Percentiles rank a stretch among this genome's conserved stretches.
Conservation (phyloP, 64 coral and sea anemone species). For the Porites lutea region DNA sequence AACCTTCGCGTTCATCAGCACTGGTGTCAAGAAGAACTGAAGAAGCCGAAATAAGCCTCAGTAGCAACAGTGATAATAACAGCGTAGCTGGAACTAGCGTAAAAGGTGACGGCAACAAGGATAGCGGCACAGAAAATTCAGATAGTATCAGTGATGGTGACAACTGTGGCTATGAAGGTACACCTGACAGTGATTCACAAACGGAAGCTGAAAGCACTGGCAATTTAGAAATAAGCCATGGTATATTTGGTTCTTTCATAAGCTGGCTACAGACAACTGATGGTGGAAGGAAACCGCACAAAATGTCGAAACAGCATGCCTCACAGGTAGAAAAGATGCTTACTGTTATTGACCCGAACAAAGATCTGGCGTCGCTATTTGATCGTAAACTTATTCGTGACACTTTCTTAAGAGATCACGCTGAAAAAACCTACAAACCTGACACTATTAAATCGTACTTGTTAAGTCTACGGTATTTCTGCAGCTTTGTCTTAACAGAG, state of each 20-base stretch:
- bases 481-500: background rate
- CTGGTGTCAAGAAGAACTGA: too few species aligned
- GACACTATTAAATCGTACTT: background rate
- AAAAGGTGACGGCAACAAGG: too few species aligned
- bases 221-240: background rate
- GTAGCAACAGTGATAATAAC: too few species aligned
- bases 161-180: background rate
- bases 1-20: background rate
- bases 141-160: background rate
- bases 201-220: background rate
- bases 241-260: background rate
- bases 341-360: background rate
- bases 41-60: too few species aligned
- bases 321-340: background rate
- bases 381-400: background rate
- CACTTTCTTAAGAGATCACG: background rate
- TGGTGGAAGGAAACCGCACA: background rate
- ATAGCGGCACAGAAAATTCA: too few species aligned
- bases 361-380: background rate
- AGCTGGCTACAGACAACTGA: conserved; percentile 1
- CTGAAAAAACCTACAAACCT: background rate
- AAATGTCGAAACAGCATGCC: background rate
- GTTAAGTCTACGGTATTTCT: conserved; percentile 1
- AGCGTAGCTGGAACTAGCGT: too few species aligned
- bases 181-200: background rate